These are phyloP conservation scores for Barbus barbus DNA, from an alignment of 2,113 vertebrate species.

Conservation along the genomic window DNA sequence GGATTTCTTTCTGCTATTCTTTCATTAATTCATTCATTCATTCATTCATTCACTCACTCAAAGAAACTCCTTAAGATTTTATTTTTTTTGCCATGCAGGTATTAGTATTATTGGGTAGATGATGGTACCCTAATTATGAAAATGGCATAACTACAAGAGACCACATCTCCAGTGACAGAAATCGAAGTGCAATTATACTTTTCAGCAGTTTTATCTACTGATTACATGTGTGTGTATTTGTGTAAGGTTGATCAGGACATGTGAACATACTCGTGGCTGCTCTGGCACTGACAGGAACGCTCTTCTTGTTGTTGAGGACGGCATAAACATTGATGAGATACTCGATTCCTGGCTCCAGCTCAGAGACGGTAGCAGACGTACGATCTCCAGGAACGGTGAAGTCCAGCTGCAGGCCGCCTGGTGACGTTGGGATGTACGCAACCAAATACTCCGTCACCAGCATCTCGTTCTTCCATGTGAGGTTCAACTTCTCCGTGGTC, in stretches of 20 bases:
- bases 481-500: conserved; percentile 83
- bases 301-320: conserved; percentile 87
- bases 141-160: too few species aligned
- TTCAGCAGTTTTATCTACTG: too few species aligned
- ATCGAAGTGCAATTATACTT: neutral
- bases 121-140: neutral
- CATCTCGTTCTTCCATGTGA: conserved; percentile 91
- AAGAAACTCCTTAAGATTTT: neutral
- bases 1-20: too few species aligned
- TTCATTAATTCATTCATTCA: too few species aligned
- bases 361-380: conserved; percentile 79
- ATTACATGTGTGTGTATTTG: neutral
- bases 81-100: neutral
- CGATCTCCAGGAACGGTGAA: conserved; percentile 85
- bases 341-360: conserved; percentile 91
- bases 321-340: conserved; percentile 92
- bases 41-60: too few species aligned
- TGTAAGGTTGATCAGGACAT: neutral
- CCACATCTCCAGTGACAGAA: neutral
- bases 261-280: conserved; percentile 85
- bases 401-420: conserved; percentile 83
- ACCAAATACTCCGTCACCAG: conserved; percentile 86
- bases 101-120: neutral
- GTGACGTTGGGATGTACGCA: conserved; percentile 82
- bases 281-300: conserved; percentile 88